Conservation (phyloP, 2,888 invertebrate genomes). For the Dichetophora obliterata region DNA sequence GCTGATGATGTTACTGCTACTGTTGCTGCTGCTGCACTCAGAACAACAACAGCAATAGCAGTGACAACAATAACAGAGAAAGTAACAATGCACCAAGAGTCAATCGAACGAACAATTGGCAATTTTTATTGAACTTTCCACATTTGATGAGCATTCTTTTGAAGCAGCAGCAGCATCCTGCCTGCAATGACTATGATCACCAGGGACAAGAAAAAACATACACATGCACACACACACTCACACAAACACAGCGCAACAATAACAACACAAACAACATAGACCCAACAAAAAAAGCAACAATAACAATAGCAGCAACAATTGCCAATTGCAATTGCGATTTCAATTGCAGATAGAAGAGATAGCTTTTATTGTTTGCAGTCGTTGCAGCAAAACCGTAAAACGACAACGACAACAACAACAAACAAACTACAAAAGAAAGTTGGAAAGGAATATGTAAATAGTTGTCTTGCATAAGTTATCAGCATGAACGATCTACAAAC, state of each 20-base stretch:
- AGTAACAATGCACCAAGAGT: conserved; percentile 48
- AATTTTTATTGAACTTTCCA: conserved; percentile 55
- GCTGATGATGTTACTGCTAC: conserved; percentile 26
- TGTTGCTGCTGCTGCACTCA: background rate
- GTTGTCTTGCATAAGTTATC: background rate
- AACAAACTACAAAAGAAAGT: no score
- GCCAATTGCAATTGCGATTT: conserved; percentile 35
- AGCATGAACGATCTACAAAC: background rate
- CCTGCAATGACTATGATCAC: conserved; percentile 6
- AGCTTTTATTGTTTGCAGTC: conserved; percentile 26
- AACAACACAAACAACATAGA: background rate
- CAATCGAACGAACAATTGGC: conserved; percentile 45
- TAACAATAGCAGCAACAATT: conserved; percentile 24
- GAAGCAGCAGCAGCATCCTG: conserved; percentile 11
- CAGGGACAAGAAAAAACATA: background rate
- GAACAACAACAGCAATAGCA: background rate
- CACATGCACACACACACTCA: conserved; percentile 3
- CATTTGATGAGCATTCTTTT: conserved; percentile 25
- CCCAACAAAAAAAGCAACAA: conserved; percentile 9
- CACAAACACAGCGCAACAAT: conserved; percentile 5
- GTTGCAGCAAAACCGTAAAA: no score
- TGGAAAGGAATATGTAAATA: no score
- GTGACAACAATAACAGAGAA: background rate
- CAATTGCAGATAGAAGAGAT: conserved; percentile 18
- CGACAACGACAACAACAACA: no score